A percentile compares a stretch with the other conserved stretches of the same genome.
Evolutionary conservation across 1,140 invertebrate species (phyloP).

Genomic region (Drosophila setifemur): DNA sequence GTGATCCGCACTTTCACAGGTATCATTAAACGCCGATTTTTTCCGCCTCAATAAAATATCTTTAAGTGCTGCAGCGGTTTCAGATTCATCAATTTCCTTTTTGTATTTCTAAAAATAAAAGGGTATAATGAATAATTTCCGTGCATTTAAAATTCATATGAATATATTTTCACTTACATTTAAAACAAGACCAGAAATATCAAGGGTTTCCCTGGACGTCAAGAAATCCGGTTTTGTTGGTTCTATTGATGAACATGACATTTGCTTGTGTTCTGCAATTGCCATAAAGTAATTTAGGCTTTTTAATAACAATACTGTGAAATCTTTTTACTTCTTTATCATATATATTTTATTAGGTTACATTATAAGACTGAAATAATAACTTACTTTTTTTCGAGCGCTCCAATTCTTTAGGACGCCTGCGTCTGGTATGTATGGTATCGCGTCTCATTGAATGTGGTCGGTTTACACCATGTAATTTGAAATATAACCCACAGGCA

Average conservation of each 20-base stretch:
- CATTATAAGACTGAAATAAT: too few species aligned
- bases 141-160: background rate
- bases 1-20: constrained; percentile 61
- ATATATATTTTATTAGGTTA: too few species aligned
- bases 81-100: constrained; percentile 52
- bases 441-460: constrained; percentile 98
- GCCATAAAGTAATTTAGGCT: background rate
- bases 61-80: constrained; percentile 55
- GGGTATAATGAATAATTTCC: background rate
- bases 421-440: constrained; percentile 96
- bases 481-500: constrained; percentile 96
- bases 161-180: constrained; percentile 13
- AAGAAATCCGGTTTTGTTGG: constrained; percentile 25
- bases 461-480: constrained; percentile 94
- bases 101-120: constrained; percentile 61
- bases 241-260: constrained; percentile 31
- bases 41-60: constrained; percentile 60
- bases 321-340: background rate
- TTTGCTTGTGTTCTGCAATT: constrained; percentile 40
- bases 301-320: background rate
- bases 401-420: constrained; percentile 91
- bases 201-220: constrained; percentile 27
- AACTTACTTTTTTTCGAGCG: constrained; percentile 83
- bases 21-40: constrained; percentile 62
- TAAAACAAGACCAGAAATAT: constrained; percentile 30